Evolutionary conservation across 2,113 vertebrate genomes (phyloP), one percentile per base, ranked within the genome.

Genomic region (Grantiella picta): DNA sequence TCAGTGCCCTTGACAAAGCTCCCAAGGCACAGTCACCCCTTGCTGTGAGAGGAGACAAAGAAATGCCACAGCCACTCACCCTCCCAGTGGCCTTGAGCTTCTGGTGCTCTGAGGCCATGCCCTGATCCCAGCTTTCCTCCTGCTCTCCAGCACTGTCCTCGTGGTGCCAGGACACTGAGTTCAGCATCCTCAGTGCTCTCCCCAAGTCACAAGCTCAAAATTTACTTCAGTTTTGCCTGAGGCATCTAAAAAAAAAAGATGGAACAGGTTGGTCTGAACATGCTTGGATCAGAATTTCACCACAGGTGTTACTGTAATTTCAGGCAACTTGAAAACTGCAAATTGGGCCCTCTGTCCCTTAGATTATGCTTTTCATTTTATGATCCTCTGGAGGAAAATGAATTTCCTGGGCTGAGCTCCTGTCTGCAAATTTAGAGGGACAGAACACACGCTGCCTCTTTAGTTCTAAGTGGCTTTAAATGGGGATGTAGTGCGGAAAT

Each of bases 251-350:
- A 36, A 36, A 56, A 31, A 33, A 23, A 31, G 60, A 72, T 83
- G 92, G 65, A 83, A 68, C 57, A 76, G 15, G 76, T 93, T 92
- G 82, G 76, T 79, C 38, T 36, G 75, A 90, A 76, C 9, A 29
- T 28, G 52, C 70, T 84, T 90, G 86, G 90, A 83, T 64, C 49
- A 86, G 91, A 92, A 89, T 75, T 93, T 94, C 71, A 84, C 86
- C 14, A 24, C 90, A 92, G 80, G 86, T 93, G 76, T 82, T 92
- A 49, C 80, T 64, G 89, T 86, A 84, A 91, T 94, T 94, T 94
- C 92, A 91, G 83, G 72, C 79, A 92, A 78, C 72, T 84, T 10
- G 1, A 81, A 90, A 94, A 69, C 59, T 93, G 64, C 42, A 89
- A 88, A 89, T 69, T 81, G 66, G 72, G 86, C 75, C 47, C 60